Evolutionary conservation across 2,797 vertebrate species (phyloP).

Genomic region (Tauraco hartlaubi): DNA sequence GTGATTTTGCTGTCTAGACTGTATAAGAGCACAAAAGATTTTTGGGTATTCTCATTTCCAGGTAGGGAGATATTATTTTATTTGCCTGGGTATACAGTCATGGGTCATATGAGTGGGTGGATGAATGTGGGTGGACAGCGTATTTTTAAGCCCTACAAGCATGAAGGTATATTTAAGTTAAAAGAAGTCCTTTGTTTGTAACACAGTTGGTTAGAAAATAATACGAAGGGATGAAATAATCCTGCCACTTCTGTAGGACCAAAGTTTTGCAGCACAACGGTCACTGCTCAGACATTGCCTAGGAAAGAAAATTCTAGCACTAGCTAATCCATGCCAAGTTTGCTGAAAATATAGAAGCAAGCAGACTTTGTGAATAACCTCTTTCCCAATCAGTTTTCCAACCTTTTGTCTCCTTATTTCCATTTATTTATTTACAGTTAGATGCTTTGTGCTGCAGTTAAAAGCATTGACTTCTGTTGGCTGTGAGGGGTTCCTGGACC

Average conservation of each 20-base stretch:
- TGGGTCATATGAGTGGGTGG: not conserved
- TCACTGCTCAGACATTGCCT: not conserved
- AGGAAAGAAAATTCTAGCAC: conserved; percentile 20
- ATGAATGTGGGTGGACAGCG: not conserved
- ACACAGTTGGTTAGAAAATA: not conserved
- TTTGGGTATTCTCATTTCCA: not conserved
- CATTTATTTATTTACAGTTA: not conserved
- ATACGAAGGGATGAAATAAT: not conserved
- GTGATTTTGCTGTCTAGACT: not conserved
- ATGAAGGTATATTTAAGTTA: not conserved
- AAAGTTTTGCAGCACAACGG: not conserved
- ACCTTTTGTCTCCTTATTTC: not conserved
- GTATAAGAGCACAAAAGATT: not conserved
- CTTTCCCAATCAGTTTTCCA: not conserved
- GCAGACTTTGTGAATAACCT: not conserved
- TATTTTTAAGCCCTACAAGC: not conserved
- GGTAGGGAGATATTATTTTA: not conserved
- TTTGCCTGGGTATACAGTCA: not conserved
- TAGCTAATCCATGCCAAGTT: not conserved
- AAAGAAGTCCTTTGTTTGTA: not conserved
- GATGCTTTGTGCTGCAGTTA: not conserved
- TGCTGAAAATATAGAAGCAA: not conserved
- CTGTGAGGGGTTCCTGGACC: not conserved
- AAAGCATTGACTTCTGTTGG: conserved; percentile 7
- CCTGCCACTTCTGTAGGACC: not conserved